Conservation (phyloP, 2,113 vertebrate genomes). For the Dicerorhinus sumatrensis region DNA sequence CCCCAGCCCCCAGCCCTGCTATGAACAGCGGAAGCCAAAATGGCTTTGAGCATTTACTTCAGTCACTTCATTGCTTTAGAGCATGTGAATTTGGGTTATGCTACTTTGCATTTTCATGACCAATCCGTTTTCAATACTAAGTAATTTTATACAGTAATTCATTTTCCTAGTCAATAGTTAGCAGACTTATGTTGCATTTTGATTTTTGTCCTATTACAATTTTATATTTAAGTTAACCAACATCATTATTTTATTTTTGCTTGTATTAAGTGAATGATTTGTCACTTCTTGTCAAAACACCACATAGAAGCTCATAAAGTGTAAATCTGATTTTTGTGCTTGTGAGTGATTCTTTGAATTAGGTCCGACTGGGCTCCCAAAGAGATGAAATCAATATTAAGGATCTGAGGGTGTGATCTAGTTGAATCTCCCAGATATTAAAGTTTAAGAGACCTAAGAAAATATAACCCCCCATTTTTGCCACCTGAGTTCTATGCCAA, state of each 20-base stretch:
- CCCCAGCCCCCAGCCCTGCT: not conserved
- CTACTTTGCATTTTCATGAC: not conserved
- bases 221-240: constrained; percentile 56
- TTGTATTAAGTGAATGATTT: constrained; percentile 50
- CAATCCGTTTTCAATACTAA: not conserved
- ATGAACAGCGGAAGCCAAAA: not conserved
- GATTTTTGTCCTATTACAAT: constrained; percentile 16
- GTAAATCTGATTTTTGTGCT: not conserved
- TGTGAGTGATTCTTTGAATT: not conserved
- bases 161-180: not conserved
- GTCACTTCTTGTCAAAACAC: constrained; percentile 43
- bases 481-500: not conserved
- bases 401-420: not conserved
- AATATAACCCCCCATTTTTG: not conserved
- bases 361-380: not conserved
- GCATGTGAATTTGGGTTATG: not conserved
- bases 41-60: not conserved
- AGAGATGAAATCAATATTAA: not conserved
- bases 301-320: not conserved
- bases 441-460: not conserved
- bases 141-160: not conserved
- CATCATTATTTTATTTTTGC: constrained; percentile 51
- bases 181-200: constrained; percentile 40
- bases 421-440: not conserved
- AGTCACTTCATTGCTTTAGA: not conserved